Conservation (phyloP, 1,140 invertebrate genomes). For the Drosophila rufa region DNA sequence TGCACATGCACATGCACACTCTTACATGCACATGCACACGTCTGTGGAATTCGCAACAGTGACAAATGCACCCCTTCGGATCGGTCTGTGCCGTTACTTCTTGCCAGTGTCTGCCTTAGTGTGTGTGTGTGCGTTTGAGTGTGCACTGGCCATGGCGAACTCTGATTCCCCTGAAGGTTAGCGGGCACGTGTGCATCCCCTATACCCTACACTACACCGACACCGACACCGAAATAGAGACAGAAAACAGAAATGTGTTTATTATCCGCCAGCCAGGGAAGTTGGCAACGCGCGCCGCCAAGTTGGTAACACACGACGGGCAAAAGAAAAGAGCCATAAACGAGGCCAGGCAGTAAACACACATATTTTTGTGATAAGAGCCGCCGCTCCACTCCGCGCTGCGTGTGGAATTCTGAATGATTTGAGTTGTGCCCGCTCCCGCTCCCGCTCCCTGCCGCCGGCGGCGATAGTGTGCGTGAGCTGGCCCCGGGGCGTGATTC, state of each 20-base stretch:
- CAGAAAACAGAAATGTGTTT: slow-evolving; percentile 16
- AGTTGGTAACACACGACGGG: slow-evolving; percentile 26
- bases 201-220: not conserved
- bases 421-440: slow-evolving; percentile 23
- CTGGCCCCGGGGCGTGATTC: slow-evolving; percentile 43
- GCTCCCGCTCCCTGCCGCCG: not conserved
- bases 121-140: slow-evolving; percentile 1
- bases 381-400: not conserved
- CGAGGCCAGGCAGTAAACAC: slow-evolving; percentile 15
- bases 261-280: slow-evolving; percentile 4
- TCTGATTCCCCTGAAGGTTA: slow-evolving; percentile 5
- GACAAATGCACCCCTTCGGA: slow-evolving; percentile 35
- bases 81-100: slow-evolving; percentile 32
- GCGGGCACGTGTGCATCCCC: slow-evolving; percentile 29
- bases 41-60: slow-evolving; percentile 27
- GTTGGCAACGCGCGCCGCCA: slow-evolving; percentile 13
- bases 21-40: not conserved
- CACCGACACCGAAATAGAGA: too few species aligned
- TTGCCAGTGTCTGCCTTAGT: slow-evolving; percentile 5
- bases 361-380: slow-evolving; percentile 43
- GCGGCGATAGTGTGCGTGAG: slow-evolving; percentile 20
- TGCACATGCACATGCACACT: slow-evolving; percentile 2
- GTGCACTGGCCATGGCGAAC: slow-evolving; percentile 12
- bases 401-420: slow-evolving; percentile 42
- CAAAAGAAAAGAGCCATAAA: slow-evolving; percentile 37